Percentiles rank a stretch among this genome's conserved stretches.
phyloP scores from a whole-genome alignment of 2,888 invertebrate genomes.

The Craniophora ligustri region DNA sequence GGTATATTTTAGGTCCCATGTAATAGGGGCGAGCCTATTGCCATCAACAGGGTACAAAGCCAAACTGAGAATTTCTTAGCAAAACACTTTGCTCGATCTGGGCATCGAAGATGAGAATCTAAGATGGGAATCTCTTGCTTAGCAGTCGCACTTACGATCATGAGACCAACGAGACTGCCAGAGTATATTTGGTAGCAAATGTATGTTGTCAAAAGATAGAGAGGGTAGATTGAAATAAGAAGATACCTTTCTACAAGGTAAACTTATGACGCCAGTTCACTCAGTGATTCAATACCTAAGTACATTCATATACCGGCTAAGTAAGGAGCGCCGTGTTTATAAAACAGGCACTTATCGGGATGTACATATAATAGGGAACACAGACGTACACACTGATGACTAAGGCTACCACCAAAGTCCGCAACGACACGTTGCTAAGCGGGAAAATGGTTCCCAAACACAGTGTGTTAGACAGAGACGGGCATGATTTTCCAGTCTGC shows the following conservation, averaged over 20 bases:
- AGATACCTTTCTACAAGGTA: not conserved
- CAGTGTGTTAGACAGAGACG: constrained; percentile 66
- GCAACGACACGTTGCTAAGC: constrained; percentile 54
- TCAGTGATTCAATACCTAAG: constrained; percentile 3
- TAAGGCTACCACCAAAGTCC: constrained; percentile 57
- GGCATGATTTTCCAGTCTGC: constrained; percentile 73
- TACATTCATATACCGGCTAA: constrained; percentile 24
- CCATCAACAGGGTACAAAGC: too few species aligned
- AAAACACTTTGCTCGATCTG: too few species aligned
- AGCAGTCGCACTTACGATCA: too few species aligned
- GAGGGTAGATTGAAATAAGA: too few species aligned
- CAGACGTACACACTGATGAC: constrained; percentile 58
- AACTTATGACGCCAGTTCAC: not conserved
- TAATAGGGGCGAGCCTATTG: too few species aligned
- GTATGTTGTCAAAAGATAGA: too few species aligned
- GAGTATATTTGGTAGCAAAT: too few species aligned
- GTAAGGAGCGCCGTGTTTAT: constrained; percentile 58
- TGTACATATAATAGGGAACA: constrained; percentile 51
- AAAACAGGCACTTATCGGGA: constrained; percentile 66
- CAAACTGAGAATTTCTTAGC: too few species aligned
- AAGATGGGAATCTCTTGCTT: too few species aligned
- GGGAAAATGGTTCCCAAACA: constrained; percentile 63
- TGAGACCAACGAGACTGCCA: too few species aligned
- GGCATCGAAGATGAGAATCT: too few species aligned
- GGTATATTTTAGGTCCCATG: too few species aligned